Percentiles rank a stretch among this genome's conserved stretches.
phyloP scores from a whole-genome alignment of 2,113 vertebrate genomes.

The Spea bombifrons region DNA sequence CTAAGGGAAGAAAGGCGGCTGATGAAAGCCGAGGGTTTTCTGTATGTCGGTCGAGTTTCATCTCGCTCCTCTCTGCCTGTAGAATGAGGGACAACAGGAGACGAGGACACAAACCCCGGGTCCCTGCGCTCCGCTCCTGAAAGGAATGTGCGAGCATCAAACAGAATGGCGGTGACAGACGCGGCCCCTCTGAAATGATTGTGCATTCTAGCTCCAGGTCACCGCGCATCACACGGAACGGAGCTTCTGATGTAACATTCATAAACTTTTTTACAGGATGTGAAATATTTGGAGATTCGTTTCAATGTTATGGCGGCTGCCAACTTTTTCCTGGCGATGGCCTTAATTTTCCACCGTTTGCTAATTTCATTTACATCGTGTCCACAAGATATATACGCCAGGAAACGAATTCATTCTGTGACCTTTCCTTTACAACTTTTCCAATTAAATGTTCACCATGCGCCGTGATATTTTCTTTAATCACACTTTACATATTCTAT shows the following conservation, averaged over 20 bases:
- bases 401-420: background rate
- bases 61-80: conserved; percentile 56
- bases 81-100: conserved; percentile 64
- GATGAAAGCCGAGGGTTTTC: conserved; percentile 61
- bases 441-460: background rate
- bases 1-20: conserved; percentile 58
- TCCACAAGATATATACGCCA: background rate
- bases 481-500: background rate
- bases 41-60: conserved; percentile 50
- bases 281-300: no score
- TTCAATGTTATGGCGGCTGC: no score
- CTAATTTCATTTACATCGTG: no score
- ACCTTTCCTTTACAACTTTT: background rate
- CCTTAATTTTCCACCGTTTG: no score
- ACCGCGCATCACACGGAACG: conserved; percentile 60
- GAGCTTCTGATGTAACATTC: conserved; percentile 69
- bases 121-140: conserved; percentile 59
- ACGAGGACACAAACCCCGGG: conserved; percentile 57
- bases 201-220: conserved; percentile 64
- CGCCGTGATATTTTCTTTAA: background rate
- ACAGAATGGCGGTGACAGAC: conserved; percentile 69
- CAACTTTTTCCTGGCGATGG: no score
- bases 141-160: conserved; percentile 70
- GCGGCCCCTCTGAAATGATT: conserved; percentile 61
- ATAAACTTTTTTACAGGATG: conserved; percentile 52